Conservation (phyloP, 1,140 invertebrate genomes). For the Archegozetes longisetosus region DNA sequence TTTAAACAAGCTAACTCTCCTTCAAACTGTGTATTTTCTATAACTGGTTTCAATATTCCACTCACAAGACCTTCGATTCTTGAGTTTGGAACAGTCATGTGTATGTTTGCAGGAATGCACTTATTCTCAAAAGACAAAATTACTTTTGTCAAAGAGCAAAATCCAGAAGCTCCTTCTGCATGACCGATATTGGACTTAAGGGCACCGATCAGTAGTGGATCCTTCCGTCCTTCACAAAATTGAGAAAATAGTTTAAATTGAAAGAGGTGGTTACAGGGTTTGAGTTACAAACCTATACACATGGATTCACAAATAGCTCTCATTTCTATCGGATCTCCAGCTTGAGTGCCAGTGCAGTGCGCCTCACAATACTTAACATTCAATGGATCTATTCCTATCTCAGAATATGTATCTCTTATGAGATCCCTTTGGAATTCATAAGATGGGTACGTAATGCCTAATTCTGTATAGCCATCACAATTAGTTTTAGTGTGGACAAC, state of each 20-base stretch:
- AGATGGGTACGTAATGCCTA: conserved; percentile 70
- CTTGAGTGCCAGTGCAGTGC: conserved; percentile 79
- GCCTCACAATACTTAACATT: conserved; percentile 79
- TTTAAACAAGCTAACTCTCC: conserved; percentile 82
- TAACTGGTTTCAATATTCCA: conserved; percentile 54
- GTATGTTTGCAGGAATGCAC: conserved; percentile 37
- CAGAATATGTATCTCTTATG: conserved; percentile 63
- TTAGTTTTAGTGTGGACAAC: conserved; percentile 66
- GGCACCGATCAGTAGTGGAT: conserved; percentile 64
- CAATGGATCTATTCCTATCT: conserved; percentile 60
- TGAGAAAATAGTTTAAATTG: not conserved
- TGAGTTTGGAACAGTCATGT: conserved; percentile 36
- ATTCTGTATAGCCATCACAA: conserved; percentile 69
- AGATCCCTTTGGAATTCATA: conserved; percentile 68
- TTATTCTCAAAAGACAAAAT: conserved; percentile 35
- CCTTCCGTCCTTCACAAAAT: conserved; percentile 18
- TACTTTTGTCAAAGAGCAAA: conserved; percentile 34
- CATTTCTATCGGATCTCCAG: conserved; percentile 57
- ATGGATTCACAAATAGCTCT: conserved; percentile 66
- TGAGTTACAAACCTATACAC: conserved; percentile 37
- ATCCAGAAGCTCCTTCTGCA: conserved; percentile 70
- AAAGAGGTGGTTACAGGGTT: not conserved
- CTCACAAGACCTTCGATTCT: conserved; percentile 40
- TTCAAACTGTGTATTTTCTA: conserved; percentile 35
- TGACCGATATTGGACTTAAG: conserved; percentile 89